Evolutionary conservation across 1,140 invertebrate species (phyloP).

Genomic region (Tetramorium simillimum): DNA sequence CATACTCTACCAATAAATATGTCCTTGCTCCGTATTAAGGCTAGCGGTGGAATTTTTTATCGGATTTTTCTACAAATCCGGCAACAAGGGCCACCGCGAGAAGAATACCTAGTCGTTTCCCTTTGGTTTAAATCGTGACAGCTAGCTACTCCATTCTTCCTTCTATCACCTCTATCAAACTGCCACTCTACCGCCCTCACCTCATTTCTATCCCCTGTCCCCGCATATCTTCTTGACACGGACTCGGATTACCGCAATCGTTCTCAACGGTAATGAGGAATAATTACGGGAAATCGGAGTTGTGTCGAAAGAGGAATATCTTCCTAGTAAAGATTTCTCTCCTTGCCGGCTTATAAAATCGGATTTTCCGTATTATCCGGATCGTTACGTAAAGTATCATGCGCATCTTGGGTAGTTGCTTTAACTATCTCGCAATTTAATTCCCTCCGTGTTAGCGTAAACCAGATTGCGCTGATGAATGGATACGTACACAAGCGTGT

Average conservation of each 20-base stretch:
- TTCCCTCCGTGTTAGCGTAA: not conserved
- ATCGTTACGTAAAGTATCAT: not conserved
- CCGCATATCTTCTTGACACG: constrained; percentile 5
- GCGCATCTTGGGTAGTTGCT: not conserved
- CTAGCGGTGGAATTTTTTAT: not conserved
- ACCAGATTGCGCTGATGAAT: not conserved
- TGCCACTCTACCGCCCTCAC: not conserved
- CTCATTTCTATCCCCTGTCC: not conserved
- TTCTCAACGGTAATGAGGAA: constrained; percentile 62
- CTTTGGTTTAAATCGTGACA: constrained; percentile 3
- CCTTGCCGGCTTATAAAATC: not conserved
- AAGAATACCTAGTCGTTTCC: not conserved
- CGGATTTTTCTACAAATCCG: not conserved
- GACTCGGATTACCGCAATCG: constrained; percentile 61
- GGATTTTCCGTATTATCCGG: constrained; percentile 16
- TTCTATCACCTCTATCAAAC: not conserved
- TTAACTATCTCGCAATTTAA: constrained; percentile 12
- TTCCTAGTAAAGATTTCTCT: not conserved
- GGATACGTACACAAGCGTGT: not conserved
- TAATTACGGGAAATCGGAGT: constrained; percentile 64
- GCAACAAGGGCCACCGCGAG: not conserved
- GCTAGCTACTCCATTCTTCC: not conserved
- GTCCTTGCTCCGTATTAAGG: not conserved
- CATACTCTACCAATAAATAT: no score
- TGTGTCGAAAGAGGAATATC: constrained; percentile 22